These are phyloP conservation scores for Philaethria dido DNA, from an alignment of 2,888 invertebrate species.

Conservation along the genomic window DNA sequence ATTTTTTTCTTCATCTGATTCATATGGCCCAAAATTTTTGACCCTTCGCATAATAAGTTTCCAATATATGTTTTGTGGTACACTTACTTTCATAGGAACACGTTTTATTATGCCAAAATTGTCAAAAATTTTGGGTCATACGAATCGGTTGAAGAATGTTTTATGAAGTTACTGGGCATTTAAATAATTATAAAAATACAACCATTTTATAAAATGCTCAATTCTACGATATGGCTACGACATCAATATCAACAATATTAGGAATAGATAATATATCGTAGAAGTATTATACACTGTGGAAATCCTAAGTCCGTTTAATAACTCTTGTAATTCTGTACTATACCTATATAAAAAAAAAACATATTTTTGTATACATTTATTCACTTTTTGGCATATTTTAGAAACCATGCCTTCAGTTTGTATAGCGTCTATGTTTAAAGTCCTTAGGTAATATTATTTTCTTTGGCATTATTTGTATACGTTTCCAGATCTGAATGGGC, in stretches of 20 bases:
- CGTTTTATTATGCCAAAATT: too few species aligned
- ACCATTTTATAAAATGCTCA: too few species aligned
- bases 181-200: too few species aligned
- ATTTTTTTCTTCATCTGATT: too few species aligned
- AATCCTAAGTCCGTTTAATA: background rate
- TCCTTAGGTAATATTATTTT: background rate
- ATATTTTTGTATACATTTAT: conserved; percentile 11
- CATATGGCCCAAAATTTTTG: too few species aligned
- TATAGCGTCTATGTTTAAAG: background rate
- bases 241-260: background rate
- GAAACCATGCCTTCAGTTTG: conserved; percentile 2
- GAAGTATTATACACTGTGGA: background rate
- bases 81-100: too few species aligned
- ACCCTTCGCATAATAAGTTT: too few species aligned
- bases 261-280: too few species aligned
- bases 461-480: conserved; percentile 5
- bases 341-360: background rate
- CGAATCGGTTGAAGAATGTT: too few species aligned
- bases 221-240: background rate
- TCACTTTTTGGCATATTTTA: conserved; percentile 3
- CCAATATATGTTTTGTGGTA: too few species aligned
- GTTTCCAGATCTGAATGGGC: conserved; percentile 28
- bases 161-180: too few species aligned
- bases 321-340: background rate
- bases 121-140: too few species aligned